Evolutionary conservation across 2,113 vertebrate species (phyloP).

Genomic region (Aphyosemion australe): DNA sequence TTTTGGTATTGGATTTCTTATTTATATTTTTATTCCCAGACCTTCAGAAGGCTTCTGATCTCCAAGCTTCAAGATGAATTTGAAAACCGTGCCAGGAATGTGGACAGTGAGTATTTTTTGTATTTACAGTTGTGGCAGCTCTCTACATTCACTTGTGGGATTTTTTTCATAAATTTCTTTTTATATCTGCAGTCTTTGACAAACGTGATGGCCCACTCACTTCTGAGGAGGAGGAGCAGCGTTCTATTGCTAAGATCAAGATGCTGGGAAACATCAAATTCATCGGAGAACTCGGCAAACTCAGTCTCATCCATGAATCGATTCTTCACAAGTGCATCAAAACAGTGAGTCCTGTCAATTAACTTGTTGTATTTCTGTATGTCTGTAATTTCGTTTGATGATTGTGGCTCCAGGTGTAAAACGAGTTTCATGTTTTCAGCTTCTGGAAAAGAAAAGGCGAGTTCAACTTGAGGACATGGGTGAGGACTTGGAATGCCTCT

Average conservation of each 20-base stretch:
- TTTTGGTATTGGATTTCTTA: not conserved
- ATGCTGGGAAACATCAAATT: conserved; percentile 99
- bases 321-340: conserved; percentile 99
- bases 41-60: conserved; percentile 98
- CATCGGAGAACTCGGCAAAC: conserved; percentile 99
- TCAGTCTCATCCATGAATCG: conserved; percentile 99
- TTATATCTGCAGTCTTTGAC: conserved; percentile 89
- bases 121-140: not conserved
- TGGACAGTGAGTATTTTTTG: conserved; percentile 84
- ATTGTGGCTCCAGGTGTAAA: not conserved
- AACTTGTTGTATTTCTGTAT: no score
- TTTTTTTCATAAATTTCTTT: no score
- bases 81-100: conserved; percentile 99
- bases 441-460: conserved; percentile 99
- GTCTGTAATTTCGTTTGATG: not conserved
- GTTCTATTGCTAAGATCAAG: conserved; percentile 97
- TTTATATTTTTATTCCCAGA: conserved; percentile 73
- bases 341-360: conserved; percentile 85
- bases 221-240: conserved; percentile 98
- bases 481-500: conserved; percentile 99
- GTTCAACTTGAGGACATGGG: conserved; percentile 99
- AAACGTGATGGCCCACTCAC: conserved; percentile 95
- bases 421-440: conserved; percentile 70
- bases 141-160: not conserved
- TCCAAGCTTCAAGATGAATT: conserved; percentile 99